Evolutionary conservation across 1,140 invertebrate species (phyloP).

Genomic region (Drosophila aff.): DNA sequence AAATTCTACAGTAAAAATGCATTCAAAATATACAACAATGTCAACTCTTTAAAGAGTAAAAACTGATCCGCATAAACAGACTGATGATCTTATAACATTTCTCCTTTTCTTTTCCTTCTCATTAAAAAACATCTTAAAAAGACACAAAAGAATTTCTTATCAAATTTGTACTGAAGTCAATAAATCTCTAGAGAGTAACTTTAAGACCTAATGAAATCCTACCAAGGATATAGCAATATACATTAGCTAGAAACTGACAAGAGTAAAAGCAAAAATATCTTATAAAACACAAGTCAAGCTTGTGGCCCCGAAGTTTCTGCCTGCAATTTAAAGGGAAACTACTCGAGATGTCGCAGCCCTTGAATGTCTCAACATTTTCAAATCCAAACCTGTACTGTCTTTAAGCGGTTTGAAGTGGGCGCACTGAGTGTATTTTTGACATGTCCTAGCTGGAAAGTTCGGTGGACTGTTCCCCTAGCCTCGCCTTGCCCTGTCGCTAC

Average conservation of each 20-base stretch:
- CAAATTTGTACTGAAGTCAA: too few species aligned
- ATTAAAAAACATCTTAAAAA: too few species aligned
- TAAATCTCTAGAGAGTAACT: too few species aligned
- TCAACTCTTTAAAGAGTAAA: too few species aligned
- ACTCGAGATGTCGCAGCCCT: conserved; percentile 38
- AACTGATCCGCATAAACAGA: too few species aligned
- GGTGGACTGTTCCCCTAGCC: neutral
- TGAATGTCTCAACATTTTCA: conserved; percentile 22
- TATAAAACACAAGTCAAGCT: neutral
- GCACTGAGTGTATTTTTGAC: conserved; percentile 44
- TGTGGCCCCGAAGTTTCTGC: neutral
- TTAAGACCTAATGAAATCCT: neutral
- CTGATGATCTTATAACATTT: too few species aligned
- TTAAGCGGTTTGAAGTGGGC: conserved; percentile 41
- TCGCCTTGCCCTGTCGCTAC: conserved; percentile 20
- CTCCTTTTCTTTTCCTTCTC: too few species aligned
- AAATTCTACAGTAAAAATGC: neutral
- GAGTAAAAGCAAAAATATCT: too few species aligned
- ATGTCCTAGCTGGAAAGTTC: conserved; percentile 38
- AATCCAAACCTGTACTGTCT: conserved; percentile 28
- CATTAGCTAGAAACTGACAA: neutral
- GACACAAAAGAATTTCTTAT: too few species aligned
- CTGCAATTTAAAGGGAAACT: conserved; percentile 10
- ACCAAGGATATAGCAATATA: neutral
- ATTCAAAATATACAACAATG: too few species aligned